Conservation (phyloP, 2,888 invertebrate species). For the Petrolisthes manimaculis region DNA sequence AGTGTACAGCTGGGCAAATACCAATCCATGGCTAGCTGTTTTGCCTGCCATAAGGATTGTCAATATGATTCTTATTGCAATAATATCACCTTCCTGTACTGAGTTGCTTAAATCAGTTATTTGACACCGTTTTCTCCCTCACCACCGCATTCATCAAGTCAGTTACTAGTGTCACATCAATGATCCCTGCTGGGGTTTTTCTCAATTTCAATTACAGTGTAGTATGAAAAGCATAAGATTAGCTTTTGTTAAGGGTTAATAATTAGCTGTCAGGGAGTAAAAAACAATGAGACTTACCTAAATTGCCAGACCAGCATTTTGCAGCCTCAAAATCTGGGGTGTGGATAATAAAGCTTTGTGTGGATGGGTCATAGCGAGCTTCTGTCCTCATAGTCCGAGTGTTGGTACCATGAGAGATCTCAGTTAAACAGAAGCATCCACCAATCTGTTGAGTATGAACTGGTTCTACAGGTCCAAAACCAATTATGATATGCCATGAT, state of each 20-base stretch:
- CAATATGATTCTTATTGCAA: too few relatives aligned
- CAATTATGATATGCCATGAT: neutral
- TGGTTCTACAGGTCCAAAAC: neutral
- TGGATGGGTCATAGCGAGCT: constrained; percentile 83
- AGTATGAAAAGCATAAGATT: neutral
- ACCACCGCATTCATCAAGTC: too few relatives aligned
- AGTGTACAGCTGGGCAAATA: constrained; percentile 89
- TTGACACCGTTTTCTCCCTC: too few relatives aligned
- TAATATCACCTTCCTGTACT: too few relatives aligned
- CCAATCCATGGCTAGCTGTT: constrained; percentile 67
- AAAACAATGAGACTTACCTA: constrained; percentile 74
- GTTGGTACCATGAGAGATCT: constrained; percentile 92
- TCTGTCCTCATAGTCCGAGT: constrained; percentile 88
- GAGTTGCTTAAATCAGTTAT: too few relatives aligned
- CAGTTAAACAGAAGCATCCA: constrained; percentile 82
- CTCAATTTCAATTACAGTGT: neutral
- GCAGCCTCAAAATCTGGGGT: constrained; percentile 83
- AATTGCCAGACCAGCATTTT: constrained; percentile 92
- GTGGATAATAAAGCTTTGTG: constrained; percentile 80
- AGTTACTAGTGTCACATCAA: too few relatives aligned
- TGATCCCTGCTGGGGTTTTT: neutral
- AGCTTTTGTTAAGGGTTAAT: neutral
- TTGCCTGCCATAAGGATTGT: constrained; percentile 40
- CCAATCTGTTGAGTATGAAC: constrained; percentile 48
- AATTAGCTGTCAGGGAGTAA: neutral